A percentile compares a stretch with the other conserved stretches of the same genome.
Evolutionary conservation across 2,113 vertebrate genomes (phyloP).

Genomic region (Felis catus): DNA sequence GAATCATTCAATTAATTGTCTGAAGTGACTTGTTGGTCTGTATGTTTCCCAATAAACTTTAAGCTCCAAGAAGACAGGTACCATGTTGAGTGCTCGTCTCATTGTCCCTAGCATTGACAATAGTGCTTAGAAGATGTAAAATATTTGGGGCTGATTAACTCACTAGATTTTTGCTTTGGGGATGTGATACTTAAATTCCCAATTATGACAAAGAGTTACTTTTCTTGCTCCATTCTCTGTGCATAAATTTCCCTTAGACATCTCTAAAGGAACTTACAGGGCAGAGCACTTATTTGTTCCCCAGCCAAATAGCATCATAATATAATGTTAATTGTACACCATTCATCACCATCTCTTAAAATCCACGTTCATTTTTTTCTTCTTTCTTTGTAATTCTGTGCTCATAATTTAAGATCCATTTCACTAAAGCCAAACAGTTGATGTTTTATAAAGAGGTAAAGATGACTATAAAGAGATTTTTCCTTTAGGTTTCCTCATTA

Average conservation of each 20-base stretch:
- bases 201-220: neutral
- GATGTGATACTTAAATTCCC: neutral
- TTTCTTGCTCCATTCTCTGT: neutral
- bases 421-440: neutral
- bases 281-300: neutral
- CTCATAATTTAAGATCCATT: neutral
- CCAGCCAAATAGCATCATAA: neutral
- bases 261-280: neutral
- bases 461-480: neutral
- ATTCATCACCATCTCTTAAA: neutral
- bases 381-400: neutral
- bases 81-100: neutral
- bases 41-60: neutral
- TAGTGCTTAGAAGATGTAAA: neutral
- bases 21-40: neutral
- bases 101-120: neutral
- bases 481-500: neutral
- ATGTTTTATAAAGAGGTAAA: neutral
- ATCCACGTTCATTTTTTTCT: neutral
- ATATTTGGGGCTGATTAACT: neutral
- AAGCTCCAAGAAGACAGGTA: neutral
- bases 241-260: neutral
- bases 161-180: neutral
- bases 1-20: neutral
- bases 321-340: neutral